Percentiles rank a stretch among this genome's conserved stretches.
Evolutionary conservation across 2,113 vertebrate genomes (phyloP).

Genomic region (Echinops telfairi): DNA sequence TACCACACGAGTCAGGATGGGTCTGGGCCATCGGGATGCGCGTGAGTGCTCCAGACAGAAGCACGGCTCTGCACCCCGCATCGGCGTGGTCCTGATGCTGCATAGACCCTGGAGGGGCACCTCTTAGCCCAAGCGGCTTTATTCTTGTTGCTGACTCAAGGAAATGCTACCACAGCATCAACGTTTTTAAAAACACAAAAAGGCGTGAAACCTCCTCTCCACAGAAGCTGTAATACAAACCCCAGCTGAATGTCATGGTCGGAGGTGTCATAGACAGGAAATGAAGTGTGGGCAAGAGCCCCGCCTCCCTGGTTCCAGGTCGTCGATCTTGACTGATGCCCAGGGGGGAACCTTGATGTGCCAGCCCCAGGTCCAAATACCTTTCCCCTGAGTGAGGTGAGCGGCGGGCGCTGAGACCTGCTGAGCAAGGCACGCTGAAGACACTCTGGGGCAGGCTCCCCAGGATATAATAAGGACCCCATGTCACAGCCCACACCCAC

Average conservation of each 20-base stretch:
- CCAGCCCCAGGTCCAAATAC: background rate
- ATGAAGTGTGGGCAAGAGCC: background rate
- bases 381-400: background rate
- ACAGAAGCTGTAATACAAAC: background rate
- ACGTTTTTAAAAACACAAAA: constrained; percentile 23
- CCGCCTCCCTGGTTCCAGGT: background rate
- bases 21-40: background rate
- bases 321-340: fast-evolving
- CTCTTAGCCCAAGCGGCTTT: background rate
- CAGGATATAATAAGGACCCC: too few species aligned
- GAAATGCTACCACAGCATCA: background rate
- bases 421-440: background rate
- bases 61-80: background rate
- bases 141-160: background rate
- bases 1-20: background rate
- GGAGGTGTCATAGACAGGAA: background rate
- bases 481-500: background rate
- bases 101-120: background rate
- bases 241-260: background rate
- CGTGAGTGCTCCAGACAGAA: fast-evolving
- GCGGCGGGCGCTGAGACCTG: background rate
- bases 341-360: background rate
- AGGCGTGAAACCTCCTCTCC: constrained; percentile 42
- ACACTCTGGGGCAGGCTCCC: too few species aligned
- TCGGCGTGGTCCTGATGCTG: fast-evolving